Evolutionary conservation across 2,797 vertebrate genomes (phyloP), one percentile per base, ranked within the genome.

Genomic region (Microchirus variegatus): DNA sequence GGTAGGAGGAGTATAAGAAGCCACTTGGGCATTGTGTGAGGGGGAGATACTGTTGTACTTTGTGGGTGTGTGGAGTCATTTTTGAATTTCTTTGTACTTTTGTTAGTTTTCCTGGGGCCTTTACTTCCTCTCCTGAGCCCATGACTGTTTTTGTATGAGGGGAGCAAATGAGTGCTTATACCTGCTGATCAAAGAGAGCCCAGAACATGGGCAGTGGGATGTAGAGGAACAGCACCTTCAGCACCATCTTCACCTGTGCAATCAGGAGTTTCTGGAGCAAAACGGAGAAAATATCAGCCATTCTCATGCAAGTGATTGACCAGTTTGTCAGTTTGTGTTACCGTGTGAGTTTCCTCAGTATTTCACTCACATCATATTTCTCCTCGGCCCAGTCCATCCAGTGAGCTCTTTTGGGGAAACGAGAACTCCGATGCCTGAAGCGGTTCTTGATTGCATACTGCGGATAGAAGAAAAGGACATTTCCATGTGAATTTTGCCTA

Each of bases 131-230:
- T n/a, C n/a, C n/a, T n/a, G n/a, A n/a, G n/a, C n/a, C n/a, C n/a
- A n/a, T n/a, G n/a, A n/a, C n/a, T n/a, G n/a, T n/a, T n/a, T n/a
- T n/a, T n/a, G 17, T 38, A 11, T 43, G 1, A 19, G 17, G 44
- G 18, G n/a, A 13, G 16, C 31, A 16, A 2, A 10, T 0, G 1
- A 8, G 3, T 19, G 0, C 7, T 43, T 65, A n/a, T n/a, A 99
- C 97, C 96, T 99, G 97, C 83, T 98, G 97, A 84, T 99, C 95
- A 78, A 96, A 99, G 57, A 99, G 88, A 0, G 96, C 95, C 97
- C 97, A 99, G 92, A 99, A 99, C 97, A 99, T 98, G 2, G 97
- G 97, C 14, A 99, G 94, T 0, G 97, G 96, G 40, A 98, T 95
- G 67, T 95, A 99, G 73, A 99, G 95, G 87, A 99, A 98, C 70